Base-by-base conservation (phyloP, 2,797 vertebrate genomes). In the Alfaro cultratus region DNA sequence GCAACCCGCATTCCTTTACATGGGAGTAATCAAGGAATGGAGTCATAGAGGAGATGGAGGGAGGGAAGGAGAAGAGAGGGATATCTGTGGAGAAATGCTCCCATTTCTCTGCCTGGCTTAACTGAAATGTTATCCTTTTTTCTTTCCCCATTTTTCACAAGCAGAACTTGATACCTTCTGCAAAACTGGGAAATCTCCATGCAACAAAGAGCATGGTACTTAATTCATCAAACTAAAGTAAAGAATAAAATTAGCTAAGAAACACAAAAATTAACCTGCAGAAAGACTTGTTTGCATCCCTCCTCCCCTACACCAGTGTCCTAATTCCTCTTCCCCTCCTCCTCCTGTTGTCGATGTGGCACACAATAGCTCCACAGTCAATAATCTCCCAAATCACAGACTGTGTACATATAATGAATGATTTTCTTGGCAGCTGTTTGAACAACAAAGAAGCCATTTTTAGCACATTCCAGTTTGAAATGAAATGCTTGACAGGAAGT, bases 1-100 rank as follows among this genome's bases (percentile, higher is more conserved):
- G 96, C 92, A 97, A 97, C 97, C 85, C 49, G 43, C 97, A 99
- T 99, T 98, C 98, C 96, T 96, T 92, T 81, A 89, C 84, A 93
- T 84, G 88, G 93, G 93, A 95, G 97, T 97, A 97, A 97, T 93
- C 85, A 90, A 92, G 91, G 87, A 36, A 86, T 89, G 83, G 85
- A 39, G 84, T 85, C 73, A 82, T 47, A 71, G 89, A 60, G 70
- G 74, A 89, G 91, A 94, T 93, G 95, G 92, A 41, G 77, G 88
- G 92, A 94, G 64, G 64, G 94, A 93, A 51, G 41, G 74, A 82
- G 21, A 68, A 68, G 36, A 68, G 36, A 68, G 67, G 88, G 91
- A 88, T 47, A 45, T 79, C 51, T 75, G 80, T 77, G 29, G 80
- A 87, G 87, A 80, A 87, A 80, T 1, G 60, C 53, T 85, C 91